These are phyloP conservation scores for Vidua macroura DNA, from an alignment of 2,113 vertebrate genomes.

Conservation along the genomic window DNA sequence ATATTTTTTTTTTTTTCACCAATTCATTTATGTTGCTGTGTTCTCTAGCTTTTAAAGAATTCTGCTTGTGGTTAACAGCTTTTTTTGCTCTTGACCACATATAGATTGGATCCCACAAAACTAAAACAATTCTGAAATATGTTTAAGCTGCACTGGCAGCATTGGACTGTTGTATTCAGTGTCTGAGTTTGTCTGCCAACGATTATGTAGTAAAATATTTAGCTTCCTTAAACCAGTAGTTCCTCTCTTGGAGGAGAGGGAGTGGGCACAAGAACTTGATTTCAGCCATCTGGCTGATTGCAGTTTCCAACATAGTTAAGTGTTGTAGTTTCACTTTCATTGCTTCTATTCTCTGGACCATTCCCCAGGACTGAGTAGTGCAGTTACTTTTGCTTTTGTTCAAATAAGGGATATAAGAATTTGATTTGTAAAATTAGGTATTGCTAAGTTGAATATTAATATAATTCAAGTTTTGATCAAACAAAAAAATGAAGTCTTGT, in stretches of 20 bases:
- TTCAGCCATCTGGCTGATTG: not conserved
- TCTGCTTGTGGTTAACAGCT: not conserved
- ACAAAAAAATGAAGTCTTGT: not conserved
- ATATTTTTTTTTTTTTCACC: no score
- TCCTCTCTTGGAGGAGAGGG: not conserved
- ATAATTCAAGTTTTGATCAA: not conserved
- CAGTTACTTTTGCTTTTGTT: not conserved
- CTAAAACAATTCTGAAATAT: not conserved
- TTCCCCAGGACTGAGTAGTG: not conserved
- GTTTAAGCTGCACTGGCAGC: not conserved
- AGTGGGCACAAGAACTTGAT: not conserved
- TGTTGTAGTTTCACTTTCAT: not conserved
- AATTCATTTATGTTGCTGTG: not conserved
- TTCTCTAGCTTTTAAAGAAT: not conserved
- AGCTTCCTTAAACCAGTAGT: not conserved
- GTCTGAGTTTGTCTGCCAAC: not conserved
- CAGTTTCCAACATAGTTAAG: not conserved
- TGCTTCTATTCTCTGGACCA: not conserved
- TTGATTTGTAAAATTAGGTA: not conserved
- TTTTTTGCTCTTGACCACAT: not conserved
- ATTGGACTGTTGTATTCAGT: not conserved
- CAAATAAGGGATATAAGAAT: not conserved
- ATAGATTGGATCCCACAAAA: not conserved
- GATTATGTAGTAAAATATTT: not conserved
- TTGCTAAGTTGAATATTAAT: not conserved